Base-by-base conservation (phyloP, 2,797 vertebrate genomes). In the Enoplosus armatus region DNA sequence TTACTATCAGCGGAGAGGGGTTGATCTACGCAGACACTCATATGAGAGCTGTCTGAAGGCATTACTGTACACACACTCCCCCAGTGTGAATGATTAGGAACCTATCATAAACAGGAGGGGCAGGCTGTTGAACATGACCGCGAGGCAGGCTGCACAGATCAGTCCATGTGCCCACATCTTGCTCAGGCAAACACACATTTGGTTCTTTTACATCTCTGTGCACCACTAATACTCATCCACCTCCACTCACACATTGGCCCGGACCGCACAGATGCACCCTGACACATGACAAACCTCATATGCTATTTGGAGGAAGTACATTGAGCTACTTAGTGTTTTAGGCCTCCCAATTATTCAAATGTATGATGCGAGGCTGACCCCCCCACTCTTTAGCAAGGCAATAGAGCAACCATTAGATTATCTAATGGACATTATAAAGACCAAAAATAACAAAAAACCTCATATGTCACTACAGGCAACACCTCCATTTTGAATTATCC, bases 51-150 rank as follows among this genome's bases (percentile, higher is more conserved):
- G 95, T 96, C 95, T 91, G 85, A 95, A 95, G 93, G 92, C 95
- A 98, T 98, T 97, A 98, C 96, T 75, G 84, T 83, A 82, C 85
- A 83, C 85, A 89, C 91, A 92, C 88, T 87, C 89, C 79, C 87
- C 94, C 96, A 94, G 96, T 95, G 94, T 97, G 96, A 97, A 94
- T 97, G 96, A 96, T 96, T 95, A 87, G 93, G 94, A 93, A 79
- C 93, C 95, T 94, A 95, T 96, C 95, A 96, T 95, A 95, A 96
- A 96, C 95, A 95, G 96, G 94, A 91, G 89, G 88, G 89, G 87
- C 85, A 82, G 89, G 85, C 87, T 86, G 93, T 90, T 95, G 89
- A 93, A 92, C 89, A 94, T 93, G 92, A 85, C 94, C 80, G 76
- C 66, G 26, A 90, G 92, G 93, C 87, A 90, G 85, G 88, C 74